Conservation (phyloP, 2,113 vertebrate genomes). For the Lepidothrix coronata region DNA sequence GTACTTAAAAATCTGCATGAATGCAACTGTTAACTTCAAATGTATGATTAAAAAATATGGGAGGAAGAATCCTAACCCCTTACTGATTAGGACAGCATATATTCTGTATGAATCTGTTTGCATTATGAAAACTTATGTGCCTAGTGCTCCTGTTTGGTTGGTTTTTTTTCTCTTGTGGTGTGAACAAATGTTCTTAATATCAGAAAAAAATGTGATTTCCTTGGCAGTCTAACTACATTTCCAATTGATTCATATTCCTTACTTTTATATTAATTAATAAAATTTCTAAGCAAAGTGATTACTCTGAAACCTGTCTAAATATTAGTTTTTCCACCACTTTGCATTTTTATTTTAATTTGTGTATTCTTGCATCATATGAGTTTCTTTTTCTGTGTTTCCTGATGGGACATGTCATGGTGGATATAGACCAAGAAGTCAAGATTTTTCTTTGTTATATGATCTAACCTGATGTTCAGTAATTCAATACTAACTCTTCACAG, state of each 20-base stretch:
- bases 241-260: neutral
- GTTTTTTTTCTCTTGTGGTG: neutral
- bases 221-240: accelerated
- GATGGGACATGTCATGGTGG: neutral
- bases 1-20: neutral
- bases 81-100: neutral
- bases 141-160: neutral
- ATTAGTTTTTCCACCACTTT: neutral
- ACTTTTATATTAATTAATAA: neutral
- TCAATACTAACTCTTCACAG: neutral
- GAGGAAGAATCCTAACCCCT: neutral
- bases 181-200: neutral
- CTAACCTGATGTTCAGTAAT: neutral
- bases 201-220: neutral
- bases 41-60: neutral
- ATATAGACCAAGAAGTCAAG: neutral
- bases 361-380: neutral
- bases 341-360: neutral
- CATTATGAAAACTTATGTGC: neutral
- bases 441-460: accelerated
- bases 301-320: neutral
- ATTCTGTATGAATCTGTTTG: neutral
- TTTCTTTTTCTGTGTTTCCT: neutral
- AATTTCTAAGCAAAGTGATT: neutral
- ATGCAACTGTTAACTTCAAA: neutral